Evolutionary conservation across 2,888 invertebrate genomes (phyloP), one percentile per base, ranked within the genome.

Genomic region (Poecilus cupreus): DNA sequence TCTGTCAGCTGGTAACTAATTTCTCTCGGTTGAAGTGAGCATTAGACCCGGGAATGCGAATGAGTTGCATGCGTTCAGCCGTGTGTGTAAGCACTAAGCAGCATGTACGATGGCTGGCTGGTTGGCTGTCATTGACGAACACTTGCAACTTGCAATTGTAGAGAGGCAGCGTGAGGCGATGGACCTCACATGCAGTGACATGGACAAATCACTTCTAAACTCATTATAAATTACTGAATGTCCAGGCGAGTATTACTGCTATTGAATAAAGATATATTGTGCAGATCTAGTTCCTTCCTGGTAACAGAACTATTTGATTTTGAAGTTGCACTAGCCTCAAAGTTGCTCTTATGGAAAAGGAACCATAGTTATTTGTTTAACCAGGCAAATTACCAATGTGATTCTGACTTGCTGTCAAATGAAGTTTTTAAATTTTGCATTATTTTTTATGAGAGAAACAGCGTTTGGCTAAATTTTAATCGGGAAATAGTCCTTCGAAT

Each of bases 131-230:
- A 60, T 26, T 60, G 60, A 60, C 24, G 24, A n/a, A 60, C 64
- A 68, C 64, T 68, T 68, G 64, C 64, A 68, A 10, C 16, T 22
- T 22, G 46, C 43, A 72, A 72, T 72, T 72, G 72, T 72, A 72
- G 46, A 22, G 43, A 68, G 46, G 20, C 51, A 51, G 46, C 46
- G 13, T 49, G 49, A 49, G 13, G 20, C 68, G 1, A 26, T 3
- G 16, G 75, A 75, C 75, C 75, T 32, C 75, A 75, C 75, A 75
- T 75, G 24, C 16, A 75, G 32, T 51, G 75, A 75, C 75, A 75
- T 75, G 75, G 75, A 75, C 75, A 75, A 75, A 75, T 75, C 49
- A 75, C 75, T 49, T 75, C 49, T 75, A 75, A 75, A 75, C 75
- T 51, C 51, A 75, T 75, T 75, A 75, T 75, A 75, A 75, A 75